Percentiles rank a stretch among this genome's conserved stretches.
Conservation (phyloP, 2,113 vertebrate species). For the Zootoca vivipara region DNA sequence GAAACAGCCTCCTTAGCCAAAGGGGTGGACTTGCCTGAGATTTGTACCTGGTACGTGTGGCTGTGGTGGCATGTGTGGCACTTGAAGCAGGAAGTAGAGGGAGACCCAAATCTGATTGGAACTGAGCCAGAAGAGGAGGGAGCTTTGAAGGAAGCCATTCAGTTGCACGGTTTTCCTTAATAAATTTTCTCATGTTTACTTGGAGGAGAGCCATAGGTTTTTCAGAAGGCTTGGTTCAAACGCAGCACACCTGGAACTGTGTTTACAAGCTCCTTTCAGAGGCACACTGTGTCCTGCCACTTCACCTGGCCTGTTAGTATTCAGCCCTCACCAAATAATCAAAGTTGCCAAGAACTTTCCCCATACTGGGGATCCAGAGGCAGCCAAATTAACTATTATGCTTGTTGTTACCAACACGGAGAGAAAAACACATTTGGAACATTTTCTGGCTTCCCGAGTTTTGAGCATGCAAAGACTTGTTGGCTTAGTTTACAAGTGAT, state of each 20-base stretch:
- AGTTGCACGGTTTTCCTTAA: conserved; percentile 47
- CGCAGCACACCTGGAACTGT: not conserved
- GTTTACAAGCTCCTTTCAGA: not conserved
- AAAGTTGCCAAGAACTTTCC: not conserved
- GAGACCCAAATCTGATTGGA: conserved; percentile 46
- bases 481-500: not conserved
- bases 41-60: rapidly evolving
- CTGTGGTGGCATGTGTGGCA: not conserved
- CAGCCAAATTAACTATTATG: not conserved
- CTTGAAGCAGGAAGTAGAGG: conserved; percentile 2
- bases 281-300: not conserved
- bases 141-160: conserved; percentile 52
- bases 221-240: conserved; percentile 26
- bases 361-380: not conserved
- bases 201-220: conserved; percentile 29
- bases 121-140: conserved; percentile 45
- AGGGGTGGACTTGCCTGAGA: rapidly evolving
- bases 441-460: not conserved
- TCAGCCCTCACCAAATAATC: not conserved
- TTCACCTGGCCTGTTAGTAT: not conserved
- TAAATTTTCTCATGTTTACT: conserved; percentile 36
- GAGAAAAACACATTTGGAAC: not conserved
- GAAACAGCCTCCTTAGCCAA: not conserved
- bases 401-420: not conserved
- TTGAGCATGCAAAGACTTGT: not conserved